Evolutionary conservation across 2,888 invertebrate species (phyloP), one percentile per base, ranked within the genome.

Genomic region (Patella caerulea): DNA sequence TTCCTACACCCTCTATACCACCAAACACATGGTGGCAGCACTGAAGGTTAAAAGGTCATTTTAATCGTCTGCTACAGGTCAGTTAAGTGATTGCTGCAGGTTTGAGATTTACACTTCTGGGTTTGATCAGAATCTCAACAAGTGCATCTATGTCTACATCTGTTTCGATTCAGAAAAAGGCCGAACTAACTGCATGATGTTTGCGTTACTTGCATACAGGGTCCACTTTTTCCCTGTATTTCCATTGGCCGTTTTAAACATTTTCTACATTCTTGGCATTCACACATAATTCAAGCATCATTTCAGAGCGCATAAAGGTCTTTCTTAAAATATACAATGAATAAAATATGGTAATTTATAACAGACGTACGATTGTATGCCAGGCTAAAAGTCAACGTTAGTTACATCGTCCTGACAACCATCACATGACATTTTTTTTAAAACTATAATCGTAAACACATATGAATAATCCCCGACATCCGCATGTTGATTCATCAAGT

Each of bases 1-100:
- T 65, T 65, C 65, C 19, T 65, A 65, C 65, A 45, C 45, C 45
- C 45, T 45, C 45, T 65, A 11, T 11, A 24, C 65, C 19, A 65
- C 19, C 65, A 19, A 65, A 24, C 65, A 65, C 65, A 65, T 65
- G 65, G 65, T 19, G 65, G 65, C 65, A 65, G 65, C 65, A 65
- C 65, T 65, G 65, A 65, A 65, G 65, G 65, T 65, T 24, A 65
- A 65, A 65, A 65, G 65, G 65, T 65, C 24, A 24, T 65, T 65
- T 65, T 65, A 24, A 12, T 65, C 65, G 65, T 65, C 65, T 65
- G 65, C 65, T 65, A 24, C 19, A 24, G 65, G 19, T 65, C 65
- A 65, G 24, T 65, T 65, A 19, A 65, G 65, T 65, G 65, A 65
- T 24, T 65, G 19, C 24, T 65, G 65, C 65, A 65, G 65, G 65